Evolutionary conservation across 2,888 invertebrate genomes (phyloP).

Genomic region (Teinopalpus imperialis): DNA sequence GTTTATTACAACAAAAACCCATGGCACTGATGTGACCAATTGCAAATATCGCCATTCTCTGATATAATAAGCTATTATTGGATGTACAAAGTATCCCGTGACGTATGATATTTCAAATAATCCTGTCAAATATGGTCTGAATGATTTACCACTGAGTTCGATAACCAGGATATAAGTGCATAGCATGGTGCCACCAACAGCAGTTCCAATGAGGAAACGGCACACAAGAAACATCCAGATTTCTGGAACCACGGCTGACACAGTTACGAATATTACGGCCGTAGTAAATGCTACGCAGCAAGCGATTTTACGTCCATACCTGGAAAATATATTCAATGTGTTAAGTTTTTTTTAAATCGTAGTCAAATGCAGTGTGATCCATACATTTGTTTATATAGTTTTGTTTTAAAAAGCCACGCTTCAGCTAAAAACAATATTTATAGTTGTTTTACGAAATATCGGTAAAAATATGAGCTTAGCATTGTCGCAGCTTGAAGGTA

Average conservation of each 20-base stretch:
- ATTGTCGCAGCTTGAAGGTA: no score
- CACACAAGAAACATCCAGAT: slow-evolving; percentile 82
- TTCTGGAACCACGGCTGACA: slow-evolving; percentile 80
- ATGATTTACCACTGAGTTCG: slow-evolving; percentile 82
- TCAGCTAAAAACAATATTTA: no score
- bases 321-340: slow-evolving; percentile 45
- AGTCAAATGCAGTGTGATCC: no score
- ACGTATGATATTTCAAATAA: slow-evolving; percentile 80
- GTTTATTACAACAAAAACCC: slow-evolving; percentile 79
- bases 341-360: no score
- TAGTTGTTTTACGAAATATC: no score
- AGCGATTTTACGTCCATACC: slow-evolving; percentile 84
- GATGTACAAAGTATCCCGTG: slow-evolving; percentile 77
- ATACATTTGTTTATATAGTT: background rate
- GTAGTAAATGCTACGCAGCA: slow-evolving; percentile 80
- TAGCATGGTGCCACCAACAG: slow-evolving; percentile 85
- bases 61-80: slow-evolving; percentile 82
- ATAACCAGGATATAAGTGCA: slow-evolving; percentile 84
- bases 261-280: slow-evolving; percentile 77
- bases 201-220: slow-evolving; percentile 81
- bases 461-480: no score
- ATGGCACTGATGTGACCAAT: slow-evolving; percentile 76
- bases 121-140: slow-evolving; percentile 78
- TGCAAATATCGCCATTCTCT: slow-evolving; percentile 83
- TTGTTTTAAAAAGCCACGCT: no score